Evolutionary conservation across 2,797 vertebrate species (phyloP).

Genomic region (Pipistrellus kuhlii): DNA sequence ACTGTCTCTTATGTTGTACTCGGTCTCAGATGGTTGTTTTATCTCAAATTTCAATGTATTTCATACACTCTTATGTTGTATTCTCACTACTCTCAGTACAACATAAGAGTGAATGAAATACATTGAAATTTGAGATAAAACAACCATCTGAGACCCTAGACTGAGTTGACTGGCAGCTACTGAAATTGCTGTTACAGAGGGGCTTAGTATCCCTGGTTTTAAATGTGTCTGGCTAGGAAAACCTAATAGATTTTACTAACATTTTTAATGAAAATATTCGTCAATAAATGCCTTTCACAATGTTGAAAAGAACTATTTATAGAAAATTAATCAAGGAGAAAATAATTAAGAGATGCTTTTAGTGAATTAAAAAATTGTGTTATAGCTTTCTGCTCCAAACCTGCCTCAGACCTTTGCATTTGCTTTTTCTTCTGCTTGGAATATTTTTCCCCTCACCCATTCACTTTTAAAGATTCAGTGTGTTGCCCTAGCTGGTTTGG

Average conservation of each 20-base stretch:
- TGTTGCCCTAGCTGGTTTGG: too few species aligned
- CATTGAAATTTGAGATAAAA: slow-evolving; percentile 51
- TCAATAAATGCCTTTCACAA: not conserved
- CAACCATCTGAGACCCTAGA: slow-evolving; percentile 13
- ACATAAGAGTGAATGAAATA: slow-evolving; percentile 29
- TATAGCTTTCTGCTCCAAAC: not conserved
- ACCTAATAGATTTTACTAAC: not conserved
- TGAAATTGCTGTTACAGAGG: not conserved
- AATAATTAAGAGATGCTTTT: not conserved
- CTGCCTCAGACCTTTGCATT: not conserved
- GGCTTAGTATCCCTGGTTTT: not conserved
- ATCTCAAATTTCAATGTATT: too few species aligned
- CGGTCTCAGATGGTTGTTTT: too few species aligned
- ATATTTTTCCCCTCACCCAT: not conserved
- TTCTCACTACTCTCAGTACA: slow-evolving; percentile 39
- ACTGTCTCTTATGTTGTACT: not conserved
- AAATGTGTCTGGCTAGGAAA: slow-evolving; percentile 23
- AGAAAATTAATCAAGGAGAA: slow-evolving; percentile 8
- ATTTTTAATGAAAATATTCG: not conserved
- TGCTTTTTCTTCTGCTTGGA: not conserved
- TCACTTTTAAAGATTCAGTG: not conserved
- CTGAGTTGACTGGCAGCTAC: slow-evolving; percentile 15
- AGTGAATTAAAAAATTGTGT: not conserved
- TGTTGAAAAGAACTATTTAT: not conserved
- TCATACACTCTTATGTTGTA: too few species aligned